A percentile compares a stretch with the other conserved stretches of the same genome.
Evolutionary conservation across 2,113 vertebrate species (phyloP).

Genomic region (Nibea coibor): DNA sequence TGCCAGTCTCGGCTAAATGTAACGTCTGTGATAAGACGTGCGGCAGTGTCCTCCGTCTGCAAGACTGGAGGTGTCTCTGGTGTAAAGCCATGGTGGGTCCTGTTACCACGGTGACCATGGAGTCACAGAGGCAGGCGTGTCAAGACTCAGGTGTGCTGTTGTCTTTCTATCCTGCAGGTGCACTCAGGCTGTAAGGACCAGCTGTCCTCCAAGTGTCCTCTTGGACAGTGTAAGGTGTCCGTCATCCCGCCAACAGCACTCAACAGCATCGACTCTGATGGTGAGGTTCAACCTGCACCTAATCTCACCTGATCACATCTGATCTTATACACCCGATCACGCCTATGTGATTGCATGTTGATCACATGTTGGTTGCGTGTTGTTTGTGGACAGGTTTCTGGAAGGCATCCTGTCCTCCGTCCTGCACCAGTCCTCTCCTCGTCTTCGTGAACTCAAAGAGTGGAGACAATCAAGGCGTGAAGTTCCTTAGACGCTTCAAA

Average conservation of each 20-base stretch:
- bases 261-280: constrained; percentile 98
- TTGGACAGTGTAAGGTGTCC: constrained; percentile 97
- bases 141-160: too few species aligned
- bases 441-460: constrained; percentile 99
- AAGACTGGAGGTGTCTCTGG: constrained; percentile 98
- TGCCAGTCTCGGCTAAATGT: constrained; percentile 96
- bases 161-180: constrained; percentile 82
- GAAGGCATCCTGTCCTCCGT: constrained; percentile 96
- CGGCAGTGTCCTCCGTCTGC: constrained; percentile 94
- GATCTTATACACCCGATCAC: too few species aligned
- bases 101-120: neutral
- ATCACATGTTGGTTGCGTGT: too few species aligned
- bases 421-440: constrained; percentile 94
- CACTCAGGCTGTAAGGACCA: constrained; percentile 93
- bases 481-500: constrained; percentile 96
- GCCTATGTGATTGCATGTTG: too few species aligned
- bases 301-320: too few species aligned
- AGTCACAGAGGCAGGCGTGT: too few species aligned
- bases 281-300: constrained; percentile 77
- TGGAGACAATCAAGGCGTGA: constrained; percentile 97
- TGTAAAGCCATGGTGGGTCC: constrained; percentile 94
- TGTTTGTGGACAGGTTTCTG: constrained; percentile 88
- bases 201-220: constrained; percentile 92
- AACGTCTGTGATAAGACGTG: constrained; percentile 96
- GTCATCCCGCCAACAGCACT: constrained; percentile 97